A percentile compares a stretch with the other conserved stretches of the same genome.
Conservation (phyloP, 2,797 vertebrate genomes). For the Falco naumanni region DNA sequence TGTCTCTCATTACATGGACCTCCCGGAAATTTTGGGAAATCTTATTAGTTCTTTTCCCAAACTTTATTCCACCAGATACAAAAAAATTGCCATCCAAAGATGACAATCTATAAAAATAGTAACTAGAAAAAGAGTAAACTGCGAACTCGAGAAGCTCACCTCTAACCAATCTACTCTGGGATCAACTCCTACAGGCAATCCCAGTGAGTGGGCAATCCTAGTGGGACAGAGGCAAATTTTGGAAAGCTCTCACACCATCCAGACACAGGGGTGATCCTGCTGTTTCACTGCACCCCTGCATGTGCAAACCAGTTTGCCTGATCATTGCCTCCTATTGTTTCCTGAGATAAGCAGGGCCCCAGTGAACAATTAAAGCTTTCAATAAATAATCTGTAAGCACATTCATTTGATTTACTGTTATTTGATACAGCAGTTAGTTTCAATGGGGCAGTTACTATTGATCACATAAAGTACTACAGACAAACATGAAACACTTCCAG, state of each 20-base stretch:
- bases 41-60: background rate
- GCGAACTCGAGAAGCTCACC: background rate
- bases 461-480: slow-evolving; percentile 85
- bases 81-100: background rate
- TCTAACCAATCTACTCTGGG: background rate
- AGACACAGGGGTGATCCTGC: background rate
- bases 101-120: background rate
- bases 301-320: slow-evolving; percentile 65
- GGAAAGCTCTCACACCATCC: background rate
- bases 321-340: slow-evolving; percentile 76
- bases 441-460: slow-evolving; percentile 88
- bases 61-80: background rate
- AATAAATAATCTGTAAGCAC: slow-evolving; percentile 88
- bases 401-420: slow-evolving; percentile 88
- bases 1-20: background rate
- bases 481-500: slow-evolving; percentile 84
- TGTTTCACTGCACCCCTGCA: background rate
- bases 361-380: slow-evolving; percentile 87
- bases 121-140: background rate
- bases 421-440: slow-evolving; percentile 87
- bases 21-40: background rate
- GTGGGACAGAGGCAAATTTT: background rate
- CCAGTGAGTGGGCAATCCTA: background rate
- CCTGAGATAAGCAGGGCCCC: slow-evolving; percentile 81
- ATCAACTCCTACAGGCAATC: background rate